These are phyloP conservation scores for Epicauta chinensis DNA, from an alignment of 1,140 invertebrate species.

Conservation along the genomic window DNA sequence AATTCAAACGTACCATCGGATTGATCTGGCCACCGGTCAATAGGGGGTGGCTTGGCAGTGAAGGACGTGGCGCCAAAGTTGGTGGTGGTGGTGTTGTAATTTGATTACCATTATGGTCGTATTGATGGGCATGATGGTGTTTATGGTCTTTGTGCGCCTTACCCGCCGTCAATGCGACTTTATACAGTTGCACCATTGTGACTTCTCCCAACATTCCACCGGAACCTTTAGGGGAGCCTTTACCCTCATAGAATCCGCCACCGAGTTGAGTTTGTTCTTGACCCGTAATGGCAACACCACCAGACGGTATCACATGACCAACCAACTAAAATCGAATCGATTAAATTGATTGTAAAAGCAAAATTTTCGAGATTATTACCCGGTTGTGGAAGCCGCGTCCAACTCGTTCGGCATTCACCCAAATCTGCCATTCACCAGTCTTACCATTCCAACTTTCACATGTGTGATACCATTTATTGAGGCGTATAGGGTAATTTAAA, in stretches of 20 bases:
- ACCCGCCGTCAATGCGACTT: conserved; percentile 68
- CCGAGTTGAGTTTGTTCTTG: conserved; percentile 59
- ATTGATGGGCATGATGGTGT: conserved; percentile 74
- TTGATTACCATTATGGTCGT: conserved; percentile 63
- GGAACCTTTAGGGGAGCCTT: conserved; percentile 48
- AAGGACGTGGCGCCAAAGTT: conserved; percentile 45
- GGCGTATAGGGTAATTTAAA: conserved; percentile 70
- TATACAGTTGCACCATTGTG: conserved; percentile 71
- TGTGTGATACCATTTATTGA: conserved; percentile 78
- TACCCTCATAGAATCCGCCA: conserved; percentile 51
- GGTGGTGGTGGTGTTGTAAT: conserved; percentile 55
- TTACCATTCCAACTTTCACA: conserved; percentile 81
- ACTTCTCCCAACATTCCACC: conserved; percentile 67
- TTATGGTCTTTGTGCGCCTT: conserved; percentile 79
- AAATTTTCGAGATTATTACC: conserved; percentile 46
- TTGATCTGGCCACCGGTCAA: conserved; percentile 64
- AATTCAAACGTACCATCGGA: conserved; percentile 51
- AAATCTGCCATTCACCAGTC: conserved; percentile 80
- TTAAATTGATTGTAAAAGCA: not conserved
- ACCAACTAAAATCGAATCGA: conserved; percentile 55
- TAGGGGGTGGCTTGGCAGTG: conserved; percentile 52
- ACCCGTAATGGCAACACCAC: conserved; percentile 65
- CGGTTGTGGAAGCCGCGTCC: conserved; percentile 77
- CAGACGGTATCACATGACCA: conserved; percentile 67
- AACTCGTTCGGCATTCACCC: conserved; percentile 75